These are phyloP conservation scores for Aurelia coerulea DNA, from an alignment of 30 jellyfish, hydroid and myxozoan species.

Conservation along the genomic window DNA sequence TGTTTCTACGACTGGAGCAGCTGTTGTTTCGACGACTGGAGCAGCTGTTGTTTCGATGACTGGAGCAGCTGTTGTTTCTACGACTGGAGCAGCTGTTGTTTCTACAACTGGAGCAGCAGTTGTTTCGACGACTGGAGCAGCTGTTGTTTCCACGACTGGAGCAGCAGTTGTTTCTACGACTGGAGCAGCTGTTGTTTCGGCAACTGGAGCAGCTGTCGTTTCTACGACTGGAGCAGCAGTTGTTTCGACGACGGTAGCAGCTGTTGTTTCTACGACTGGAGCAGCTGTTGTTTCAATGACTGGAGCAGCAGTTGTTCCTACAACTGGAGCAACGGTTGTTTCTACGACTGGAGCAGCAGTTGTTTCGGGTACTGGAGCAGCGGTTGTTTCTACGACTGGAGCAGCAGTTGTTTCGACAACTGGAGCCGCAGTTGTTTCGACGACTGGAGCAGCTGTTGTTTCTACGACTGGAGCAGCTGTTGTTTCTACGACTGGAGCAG, in stretches of 20 bases:
- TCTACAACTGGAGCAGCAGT: slow-evolving; percentile 16
- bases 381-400: slow-evolving; percentile 13
- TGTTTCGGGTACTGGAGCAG: slow-evolving; percentile 21
- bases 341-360: slow-evolving; percentile 31
- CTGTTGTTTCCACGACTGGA: slow-evolving; percentile 1
- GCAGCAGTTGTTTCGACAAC: slow-evolving; percentile 12
- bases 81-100: slow-evolving; percentile 12
- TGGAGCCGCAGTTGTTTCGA: neutral
- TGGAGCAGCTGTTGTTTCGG: neutral
- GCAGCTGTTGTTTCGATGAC: slow-evolving; percentile 2
- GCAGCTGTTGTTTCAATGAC: neutral
- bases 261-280: slow-evolving; percentile 7
- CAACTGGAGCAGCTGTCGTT: slow-evolving; percentile 9
- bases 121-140: slow-evolving; percentile 20
- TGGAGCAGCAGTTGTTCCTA: slow-evolving; percentile 13
- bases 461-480: slow-evolving; percentile 27
- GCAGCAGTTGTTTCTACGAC: slow-evolving; percentile 8
- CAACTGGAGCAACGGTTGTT: slow-evolving; percentile 4
- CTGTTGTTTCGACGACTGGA: slow-evolving; percentile 5
- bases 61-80: slow-evolving; percentile 8
- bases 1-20: slow-evolving; percentile 8
- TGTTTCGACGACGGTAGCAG: slow-evolving; percentile 1
- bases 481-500: neutral
- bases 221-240: slow-evolving; percentile 23
- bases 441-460: neutral